phyloP scores from a whole-genome alignment of 2,888 invertebrate genomes.

The Pristionchus fissidentatus region DNA sequence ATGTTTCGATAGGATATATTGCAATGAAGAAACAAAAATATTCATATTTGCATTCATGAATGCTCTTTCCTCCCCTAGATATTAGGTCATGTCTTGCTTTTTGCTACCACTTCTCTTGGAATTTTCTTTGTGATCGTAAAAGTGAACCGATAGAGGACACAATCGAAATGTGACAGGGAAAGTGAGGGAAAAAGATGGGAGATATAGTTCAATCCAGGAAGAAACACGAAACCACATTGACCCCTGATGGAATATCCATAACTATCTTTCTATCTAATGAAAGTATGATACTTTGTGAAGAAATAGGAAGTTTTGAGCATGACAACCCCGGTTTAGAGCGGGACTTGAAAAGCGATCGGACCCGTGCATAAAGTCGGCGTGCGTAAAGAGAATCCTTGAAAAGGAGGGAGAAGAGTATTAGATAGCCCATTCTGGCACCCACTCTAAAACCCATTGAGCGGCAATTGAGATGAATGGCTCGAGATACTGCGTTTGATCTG shows the following conservation, averaged over 20 bases:
- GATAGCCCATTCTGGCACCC: too few relatives aligned
- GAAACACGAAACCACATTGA: not conserved
- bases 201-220: not conserved
- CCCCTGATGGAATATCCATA: not conserved
- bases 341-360: too few relatives aligned
- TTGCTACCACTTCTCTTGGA: not conserved
- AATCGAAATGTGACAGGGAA: not conserved
- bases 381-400: too few relatives aligned
- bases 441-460: too few relatives aligned
- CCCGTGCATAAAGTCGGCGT: too few relatives aligned
- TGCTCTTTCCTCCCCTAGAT: not conserved
- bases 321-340: too few relatives aligned
- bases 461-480: too few relatives aligned
- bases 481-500: too few relatives aligned
- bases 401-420: too few relatives aligned
- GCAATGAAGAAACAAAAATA: not conserved
- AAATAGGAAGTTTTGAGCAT: too few relatives aligned
- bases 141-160: not conserved
- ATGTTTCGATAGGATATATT: not conserved
- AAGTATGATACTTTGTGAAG: too few relatives aligned
- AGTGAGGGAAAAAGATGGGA: not conserved
- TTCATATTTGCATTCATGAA: not conserved
- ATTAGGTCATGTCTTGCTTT: slow-evolving; percentile 37
- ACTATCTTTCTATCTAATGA: too few relatives aligned
- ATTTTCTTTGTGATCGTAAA: not conserved